Base-by-base conservation (phyloP, 2,888 invertebrate genomes). In the Ormyrus labotus region DNA sequence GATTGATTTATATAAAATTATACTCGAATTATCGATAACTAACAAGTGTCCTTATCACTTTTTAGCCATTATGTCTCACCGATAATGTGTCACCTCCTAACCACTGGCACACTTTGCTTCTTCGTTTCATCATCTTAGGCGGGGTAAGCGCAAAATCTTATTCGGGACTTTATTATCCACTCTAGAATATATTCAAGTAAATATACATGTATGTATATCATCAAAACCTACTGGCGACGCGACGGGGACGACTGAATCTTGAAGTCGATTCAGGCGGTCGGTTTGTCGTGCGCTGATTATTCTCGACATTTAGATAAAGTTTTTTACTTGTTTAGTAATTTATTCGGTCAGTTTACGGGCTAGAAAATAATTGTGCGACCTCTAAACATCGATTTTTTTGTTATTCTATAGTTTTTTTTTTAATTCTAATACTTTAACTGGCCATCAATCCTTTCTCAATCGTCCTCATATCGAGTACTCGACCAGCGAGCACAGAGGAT, bases 351-450 rank as follows among this genome's bases (percentile, higher is more conserved):
- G 83, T 86, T 85, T 87, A 87, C 85, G 82, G 86, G 84, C 87
- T 87, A 88, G 83, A 87, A 87, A 88, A 88, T 79, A 79, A 87
- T 88, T 86, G 87, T 87, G 85, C 85, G 86, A 86, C 84, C 85
- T 86, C 85, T 87, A 87, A 87, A 89, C 87, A 87, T 80, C 84
- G 73, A 88, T 83, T 85, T 81, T 81, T 78, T 81, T 81, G 76
- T 73, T 83, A 76, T 85, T 84, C 81, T 55, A 78, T 83, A 74
- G 78, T 83, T 82, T 76, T 73, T 73, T 55, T 67, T 73, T 57
- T 78, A 65, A 68, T n/a, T 19, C 64, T 76, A 73, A 50, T 72
- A 75, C 34, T 79, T 82, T 72, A 83, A 83, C 83, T 84, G 81
- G 84, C 83, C 79, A 81, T 78, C 69, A 81, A 80, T 82, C 63